A percentile compares a stretch with the other conserved stretches of the same genome.
These are phyloP conservation scores for Mactromeris polynyma DNA, from an alignment of 2,888 invertebrate species.

Conservation along the genomic window DNA sequence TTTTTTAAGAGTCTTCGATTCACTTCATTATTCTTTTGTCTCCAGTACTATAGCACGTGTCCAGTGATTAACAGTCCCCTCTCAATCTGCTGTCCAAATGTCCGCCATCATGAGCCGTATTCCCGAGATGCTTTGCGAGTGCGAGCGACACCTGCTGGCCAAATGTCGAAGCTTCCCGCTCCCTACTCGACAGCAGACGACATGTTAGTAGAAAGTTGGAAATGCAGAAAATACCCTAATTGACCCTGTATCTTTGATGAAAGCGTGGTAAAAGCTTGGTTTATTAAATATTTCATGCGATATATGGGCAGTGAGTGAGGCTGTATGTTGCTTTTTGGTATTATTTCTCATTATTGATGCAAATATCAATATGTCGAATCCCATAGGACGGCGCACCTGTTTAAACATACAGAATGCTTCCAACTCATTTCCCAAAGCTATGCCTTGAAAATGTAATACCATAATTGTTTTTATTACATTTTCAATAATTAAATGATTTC, in stretches of 20 bases:
- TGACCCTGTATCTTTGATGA: slow-evolving; percentile 19
- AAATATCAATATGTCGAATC: slow-evolving; percentile 39
- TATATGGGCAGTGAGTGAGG: slow-evolving; percentile 20
- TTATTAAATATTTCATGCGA: slow-evolving; percentile 49
- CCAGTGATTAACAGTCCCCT: slow-evolving; percentile 49
- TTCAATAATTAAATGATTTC: slow-evolving; percentile 33
- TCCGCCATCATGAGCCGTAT: slow-evolving; percentile 66
- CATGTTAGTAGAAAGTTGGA: slow-evolving; percentile 14
- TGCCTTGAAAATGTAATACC: slow-evolving; percentile 22
- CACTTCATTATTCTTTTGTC: slow-evolving; percentile 57
- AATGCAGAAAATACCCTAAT: background rate
- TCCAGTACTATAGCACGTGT: slow-evolving; percentile 50
- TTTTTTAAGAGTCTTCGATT: slow-evolving; percentile 28
- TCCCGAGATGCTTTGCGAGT: slow-evolving; percentile 64
- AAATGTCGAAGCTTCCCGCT: slow-evolving; percentile 56
- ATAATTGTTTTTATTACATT: slow-evolving; percentile 37
- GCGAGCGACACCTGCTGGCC: slow-evolving; percentile 66
- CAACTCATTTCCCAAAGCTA: slow-evolving; percentile 10
- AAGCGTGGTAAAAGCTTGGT: slow-evolving; percentile 1
- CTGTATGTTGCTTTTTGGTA: slow-evolving; percentile 29
- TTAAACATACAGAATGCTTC: slow-evolving; percentile 19
- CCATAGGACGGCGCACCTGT: slow-evolving; percentile 43
- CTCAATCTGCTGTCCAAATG: slow-evolving; percentile 68
- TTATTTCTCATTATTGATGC: slow-evolving; percentile 25
- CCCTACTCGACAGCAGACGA: slow-evolving; percentile 32